These are phyloP conservation scores for Oeneis ivallda DNA, from an alignment of 2,888 invertebrate genomes.

Conservation along the genomic window DNA sequence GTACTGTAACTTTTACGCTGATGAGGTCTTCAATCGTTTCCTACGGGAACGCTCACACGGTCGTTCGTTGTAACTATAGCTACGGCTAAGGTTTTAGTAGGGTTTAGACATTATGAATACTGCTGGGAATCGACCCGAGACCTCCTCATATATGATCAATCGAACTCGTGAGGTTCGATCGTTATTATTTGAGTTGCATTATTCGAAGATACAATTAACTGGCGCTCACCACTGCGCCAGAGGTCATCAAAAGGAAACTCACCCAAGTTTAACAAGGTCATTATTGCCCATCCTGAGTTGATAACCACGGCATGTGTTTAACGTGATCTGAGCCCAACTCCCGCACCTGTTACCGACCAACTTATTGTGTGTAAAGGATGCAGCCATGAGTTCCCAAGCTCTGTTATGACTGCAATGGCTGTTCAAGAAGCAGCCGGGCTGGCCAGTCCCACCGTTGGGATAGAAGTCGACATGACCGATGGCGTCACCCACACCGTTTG, in stretches of 20 bases:
- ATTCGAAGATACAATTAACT: no score
- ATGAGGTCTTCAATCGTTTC: no score
- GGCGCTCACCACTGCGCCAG: background rate
- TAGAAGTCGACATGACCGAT: conserved; percentile 93
- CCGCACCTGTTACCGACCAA: conserved; percentile 52
- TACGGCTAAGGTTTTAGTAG: no score
- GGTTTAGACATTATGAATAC: no score
- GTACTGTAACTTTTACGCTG: no score
- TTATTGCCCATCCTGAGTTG: conserved; percentile 52
- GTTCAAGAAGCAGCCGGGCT: conserved; percentile 60
- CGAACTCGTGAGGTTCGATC: no score
- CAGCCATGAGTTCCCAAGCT: conserved; percentile 55
- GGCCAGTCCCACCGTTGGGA: conserved; percentile 91
- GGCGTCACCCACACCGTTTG: conserved; percentile 85
- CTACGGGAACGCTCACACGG: no score
- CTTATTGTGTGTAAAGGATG: conserved; percentile 45
- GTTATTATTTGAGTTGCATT: no score
- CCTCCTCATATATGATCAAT: no score
- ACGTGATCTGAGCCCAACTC: conserved; percentile 43
- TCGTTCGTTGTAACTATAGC: no score
- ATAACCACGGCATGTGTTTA: conserved; percentile 52
- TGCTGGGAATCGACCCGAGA: background rate
- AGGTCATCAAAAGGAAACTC: conserved; percentile 38
- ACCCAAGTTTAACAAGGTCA: conserved; percentile 50
- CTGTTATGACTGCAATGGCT: conserved; percentile 57